Base-by-base conservation (phyloP, 2,888 invertebrate genomes). In the Drosophila koepferae region DNA sequence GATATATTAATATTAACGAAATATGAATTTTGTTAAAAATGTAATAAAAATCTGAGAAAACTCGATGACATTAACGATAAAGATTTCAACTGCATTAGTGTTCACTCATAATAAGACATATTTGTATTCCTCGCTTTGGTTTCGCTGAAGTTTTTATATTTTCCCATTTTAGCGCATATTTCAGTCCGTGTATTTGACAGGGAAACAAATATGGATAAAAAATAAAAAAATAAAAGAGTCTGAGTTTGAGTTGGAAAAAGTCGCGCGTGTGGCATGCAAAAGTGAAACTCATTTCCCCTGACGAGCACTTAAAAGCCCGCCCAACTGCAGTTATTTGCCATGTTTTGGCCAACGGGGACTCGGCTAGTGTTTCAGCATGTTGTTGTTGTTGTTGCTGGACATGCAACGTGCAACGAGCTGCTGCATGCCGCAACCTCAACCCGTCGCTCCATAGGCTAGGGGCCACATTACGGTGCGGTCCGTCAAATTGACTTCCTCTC, bases 261-360 rank as follows among this genome's bases (percentile, higher is more conserved):
- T 41, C 28, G 87, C 65, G 73, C 85, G 85, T 89, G 85, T 56
- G 66, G 89, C 89, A 85, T 85, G 85, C 89, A 81, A 84, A 86
- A 76, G 49, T 64, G 67, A 80, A 77, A 81, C 79, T 76, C 77
- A 81, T 80, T 85, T 81, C 76, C 81, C 72, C 46, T 65, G 82
- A 67, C 63, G 81, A 66, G 77, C 77, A 82, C 85, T 87, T 74
- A 72, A 84, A 84, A 83, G 85, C 77, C 68, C 80, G 85, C 85
- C 56, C 72, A 73, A 75, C 77, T 89, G 85, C 85, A 85, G 85
- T 87, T 87, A 89, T 89, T 85, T 80, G 51, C 75, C 86, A 72
- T 87, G 85, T 80, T 84, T 80, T 71, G 67, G 64, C 62, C 68
- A 53, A 48, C 53, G 44, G 61, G 69, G 14, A 61, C 43, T 54